Evolutionary conservation across 1,140 invertebrate species (phyloP), one percentile per base, ranked within the genome.

Genomic region (Macrostomum lignano): DNA sequence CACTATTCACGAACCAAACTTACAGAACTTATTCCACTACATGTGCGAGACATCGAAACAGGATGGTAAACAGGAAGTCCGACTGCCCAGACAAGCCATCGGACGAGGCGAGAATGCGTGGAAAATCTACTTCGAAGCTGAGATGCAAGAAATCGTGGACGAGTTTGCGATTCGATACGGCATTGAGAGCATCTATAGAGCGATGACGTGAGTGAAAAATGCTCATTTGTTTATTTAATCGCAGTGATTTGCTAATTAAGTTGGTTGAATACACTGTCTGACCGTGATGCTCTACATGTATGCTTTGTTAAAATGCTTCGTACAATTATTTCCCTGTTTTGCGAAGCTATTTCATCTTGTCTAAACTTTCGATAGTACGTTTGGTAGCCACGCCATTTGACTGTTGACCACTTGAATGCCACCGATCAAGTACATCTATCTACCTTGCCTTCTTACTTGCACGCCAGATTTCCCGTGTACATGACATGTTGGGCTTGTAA

Each of bases 141-240:
- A 17, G 6, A 76, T 78, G 0, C 79, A 96, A 50, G 88, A 96
- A 50, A 84, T 98, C 31, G 84, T 94, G 0, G 86, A 96, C 50
- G 91, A 99, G 55, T 99, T 99, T 59, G 84, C 88, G 0, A 98
- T 98, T 84, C 67, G 91, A 62, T 99, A 96, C 57, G 91, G 91
- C 14, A 94, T 99, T 40, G 91, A 99, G 56, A 78, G 74, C 35
- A 98, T 99, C 42, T 99, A 96, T 62, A 84, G 96, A 63, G 88
- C 86, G 19, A 94, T 93, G 84, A 93, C 84, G 76, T 86, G 61
- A 74, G 47, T 46, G n/a, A 35, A 13, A 14, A 21, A 14, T 30
- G 7, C 7, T 17, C 41, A 38, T 38, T 38, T 46, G 52, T 67
- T 66, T 14, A 62, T 74, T n/a, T n/a, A n/a, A n/a, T n/a, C n/a